These are phyloP conservation scores for Nilaparvata lugens DNA, from an alignment of 1,140 invertebrate genomes.

Conservation along the genomic window DNA sequence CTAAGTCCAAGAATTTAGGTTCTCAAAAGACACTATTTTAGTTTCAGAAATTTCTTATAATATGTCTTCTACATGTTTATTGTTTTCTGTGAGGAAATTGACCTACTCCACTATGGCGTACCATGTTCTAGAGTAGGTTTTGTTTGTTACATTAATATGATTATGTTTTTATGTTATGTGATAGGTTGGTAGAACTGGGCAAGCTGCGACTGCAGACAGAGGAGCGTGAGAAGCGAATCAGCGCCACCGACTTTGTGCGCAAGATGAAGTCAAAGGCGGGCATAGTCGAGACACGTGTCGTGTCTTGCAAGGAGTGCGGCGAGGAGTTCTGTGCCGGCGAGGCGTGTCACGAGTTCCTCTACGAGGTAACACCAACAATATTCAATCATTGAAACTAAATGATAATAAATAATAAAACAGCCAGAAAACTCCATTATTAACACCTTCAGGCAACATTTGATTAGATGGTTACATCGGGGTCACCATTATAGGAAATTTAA, in stretches of 20 bases:
- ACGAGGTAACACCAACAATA: constrained; percentile 30
- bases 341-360: constrained; percentile 38
- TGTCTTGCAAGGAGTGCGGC: constrained; percentile 66
- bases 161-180: not conserved
- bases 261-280: constrained; percentile 66
- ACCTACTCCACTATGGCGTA: too few species aligned
- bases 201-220: constrained; percentile 63
- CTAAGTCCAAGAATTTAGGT: too few species aligned
- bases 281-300: constrained; percentile 61
- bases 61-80: too few species aligned
- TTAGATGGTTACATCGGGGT: too few species aligned
- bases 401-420: not conserved
- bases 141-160: too few species aligned
- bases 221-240: constrained; percentile 51
- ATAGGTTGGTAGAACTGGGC: constrained; percentile 60
- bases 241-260: constrained; percentile 39
- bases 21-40: too few species aligned
- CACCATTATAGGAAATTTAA: too few species aligned
- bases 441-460: too few species aligned
- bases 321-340: constrained; percentile 75
- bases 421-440: not conserved
- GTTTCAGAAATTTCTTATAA: too few species aligned
- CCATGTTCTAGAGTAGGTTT: too few species aligned
- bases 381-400: not conserved
- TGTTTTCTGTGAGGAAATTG: too few species aligned